These are phyloP conservation scores for Neotragus moschatus DNA, from an alignment of 2,113 vertebrate species.

Conservation along the genomic window DNA sequence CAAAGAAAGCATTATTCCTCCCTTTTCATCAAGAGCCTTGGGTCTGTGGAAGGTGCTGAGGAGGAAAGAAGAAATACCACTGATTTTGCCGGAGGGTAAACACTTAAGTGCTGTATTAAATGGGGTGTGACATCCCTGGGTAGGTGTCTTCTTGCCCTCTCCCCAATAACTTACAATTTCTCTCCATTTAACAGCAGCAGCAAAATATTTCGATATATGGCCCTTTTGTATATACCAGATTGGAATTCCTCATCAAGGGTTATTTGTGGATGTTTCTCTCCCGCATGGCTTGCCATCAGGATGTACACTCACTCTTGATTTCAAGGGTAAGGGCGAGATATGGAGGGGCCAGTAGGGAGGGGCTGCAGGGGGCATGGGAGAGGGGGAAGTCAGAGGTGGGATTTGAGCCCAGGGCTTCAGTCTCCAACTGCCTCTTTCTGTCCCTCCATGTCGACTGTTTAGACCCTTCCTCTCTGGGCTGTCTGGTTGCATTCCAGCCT, in stretches of 20 bases:
- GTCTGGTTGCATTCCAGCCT: background rate
- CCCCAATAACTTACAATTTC: background rate
- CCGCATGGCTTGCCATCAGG: background rate
- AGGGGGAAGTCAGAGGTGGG: background rate
- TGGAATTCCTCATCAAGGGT: background rate
- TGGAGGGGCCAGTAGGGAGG: fast-evolving
- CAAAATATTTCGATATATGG: background rate
- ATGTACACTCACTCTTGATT: background rate
- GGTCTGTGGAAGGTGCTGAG: conserved; percentile 67
- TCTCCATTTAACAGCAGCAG: background rate
- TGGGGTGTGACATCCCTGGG: background rate
- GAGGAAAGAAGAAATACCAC: background rate
- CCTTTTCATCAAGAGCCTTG: conserved; percentile 77
- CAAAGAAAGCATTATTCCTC: conserved; percentile 71
- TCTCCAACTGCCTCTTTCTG: background rate
- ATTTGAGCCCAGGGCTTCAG: background rate
- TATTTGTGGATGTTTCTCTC: background rate
- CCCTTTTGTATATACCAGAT: background rate
- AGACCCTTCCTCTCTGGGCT: background rate
- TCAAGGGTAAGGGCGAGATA: background rate
- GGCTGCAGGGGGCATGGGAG: background rate
- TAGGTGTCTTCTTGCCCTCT: background rate
- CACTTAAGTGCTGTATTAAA: background rate
- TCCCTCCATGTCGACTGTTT: background rate
- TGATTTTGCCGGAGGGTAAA: conserved; percentile 39